Evolutionary conservation across 2,888 invertebrate genomes (phyloP).

Genomic region (Myopa testacea): DNA sequence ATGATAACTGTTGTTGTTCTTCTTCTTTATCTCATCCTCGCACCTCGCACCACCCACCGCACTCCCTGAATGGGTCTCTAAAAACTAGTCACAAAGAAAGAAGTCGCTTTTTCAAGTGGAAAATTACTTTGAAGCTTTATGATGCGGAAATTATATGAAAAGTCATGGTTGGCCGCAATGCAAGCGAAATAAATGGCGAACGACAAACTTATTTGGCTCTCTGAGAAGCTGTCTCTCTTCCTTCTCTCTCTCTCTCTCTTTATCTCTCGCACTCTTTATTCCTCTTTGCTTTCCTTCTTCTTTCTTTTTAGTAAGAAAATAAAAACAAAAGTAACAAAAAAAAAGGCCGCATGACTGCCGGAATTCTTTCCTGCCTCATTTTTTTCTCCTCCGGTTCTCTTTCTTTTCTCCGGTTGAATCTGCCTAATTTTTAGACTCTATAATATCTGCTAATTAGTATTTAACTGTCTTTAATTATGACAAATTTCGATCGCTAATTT

Average conservation of each 20-base stretch:
- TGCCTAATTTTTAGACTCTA: too few species aligned
- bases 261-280: not conserved
- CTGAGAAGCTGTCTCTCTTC: not conserved
- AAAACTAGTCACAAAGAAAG: constrained; percentile 37
- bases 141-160: constrained; percentile 67
- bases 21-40: not conserved
- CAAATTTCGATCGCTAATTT: too few species aligned
- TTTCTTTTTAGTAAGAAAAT: not conserved
- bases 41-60: not conserved
- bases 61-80: not conserved
- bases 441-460: too few species aligned
- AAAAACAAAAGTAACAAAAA: too few species aligned
- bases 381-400: too few species aligned
- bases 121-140: constrained; percentile 67
- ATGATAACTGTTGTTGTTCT: too few species aligned
- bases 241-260: not conserved
- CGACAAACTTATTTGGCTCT: not conserved
- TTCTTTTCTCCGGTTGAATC: too few species aligned
- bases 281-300: not conserved
- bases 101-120: constrained; percentile 61
- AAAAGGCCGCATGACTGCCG: too few species aligned
- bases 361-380: too few species aligned
- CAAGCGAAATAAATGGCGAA: constrained; percentile 16
- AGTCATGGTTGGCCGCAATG: constrained; percentile 56
- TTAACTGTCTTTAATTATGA: too few species aligned